phyloP scores from a whole-genome alignment of 2,888 invertebrate species.

The Dermolepida albohirtum region DNA sequence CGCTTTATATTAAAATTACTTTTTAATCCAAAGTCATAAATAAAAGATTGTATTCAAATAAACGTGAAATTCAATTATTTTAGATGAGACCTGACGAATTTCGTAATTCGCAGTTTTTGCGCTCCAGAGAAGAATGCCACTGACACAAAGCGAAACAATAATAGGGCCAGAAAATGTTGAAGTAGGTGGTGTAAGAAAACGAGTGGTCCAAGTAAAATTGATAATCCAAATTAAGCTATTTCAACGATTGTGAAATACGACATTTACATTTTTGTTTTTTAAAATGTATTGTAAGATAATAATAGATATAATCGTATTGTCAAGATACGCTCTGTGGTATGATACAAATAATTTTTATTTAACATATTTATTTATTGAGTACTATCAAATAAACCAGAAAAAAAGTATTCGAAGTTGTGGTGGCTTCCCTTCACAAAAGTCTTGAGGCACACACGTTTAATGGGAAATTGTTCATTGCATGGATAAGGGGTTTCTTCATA shows the following conservation, averaged over 20 bases:
- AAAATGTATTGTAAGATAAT: too few relatives aligned
- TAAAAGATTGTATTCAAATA: constrained; percentile 54
- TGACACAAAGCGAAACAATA: constrained; percentile 5
- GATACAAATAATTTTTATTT: too few relatives aligned
- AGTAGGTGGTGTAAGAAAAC: constrained; percentile 9
- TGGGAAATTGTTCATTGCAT: too few relatives aligned
- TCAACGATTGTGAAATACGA: background rate
- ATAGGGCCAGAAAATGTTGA: constrained; percentile 4
- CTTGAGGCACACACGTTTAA: too few relatives aligned
- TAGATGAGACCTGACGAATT: constrained; percentile 39
- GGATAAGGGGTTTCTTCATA: too few relatives aligned
- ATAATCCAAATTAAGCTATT: constrained; percentile 9
- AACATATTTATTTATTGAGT: too few relatives aligned
- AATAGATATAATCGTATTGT: too few relatives aligned
- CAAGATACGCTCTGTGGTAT: too few relatives aligned
- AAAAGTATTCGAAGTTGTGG: too few relatives aligned
- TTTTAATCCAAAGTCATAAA: constrained; percentile 56
- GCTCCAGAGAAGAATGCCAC: constrained; percentile 7
- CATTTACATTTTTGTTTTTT: too few relatives aligned
- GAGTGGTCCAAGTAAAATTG: background rate
- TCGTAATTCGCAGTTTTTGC: constrained; percentile 26
- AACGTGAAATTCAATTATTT: constrained; percentile 47
- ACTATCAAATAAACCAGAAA: too few relatives aligned
- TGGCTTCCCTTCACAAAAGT: too few relatives aligned
- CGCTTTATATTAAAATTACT: constrained; percentile 58